Conservation (phyloP, 2,113 vertebrate species). For the Eonycteris spelaea region DNA sequence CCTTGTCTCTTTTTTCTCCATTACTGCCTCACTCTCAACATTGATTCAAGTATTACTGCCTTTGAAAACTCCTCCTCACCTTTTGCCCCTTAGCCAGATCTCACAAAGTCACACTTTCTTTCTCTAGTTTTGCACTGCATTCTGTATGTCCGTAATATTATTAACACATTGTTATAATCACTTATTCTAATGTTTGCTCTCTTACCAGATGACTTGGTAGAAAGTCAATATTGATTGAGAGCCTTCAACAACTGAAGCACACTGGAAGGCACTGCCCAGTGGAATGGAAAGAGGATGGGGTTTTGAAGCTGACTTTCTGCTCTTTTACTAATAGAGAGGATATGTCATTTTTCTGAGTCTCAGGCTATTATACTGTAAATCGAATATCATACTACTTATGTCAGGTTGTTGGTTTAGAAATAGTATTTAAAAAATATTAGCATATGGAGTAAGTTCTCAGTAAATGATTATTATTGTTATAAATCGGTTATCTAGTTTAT, state of each 20-base stretch:
- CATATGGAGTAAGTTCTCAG: background rate
- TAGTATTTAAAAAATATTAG: background rate
- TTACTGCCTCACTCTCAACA: background rate
- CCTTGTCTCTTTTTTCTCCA: background rate
- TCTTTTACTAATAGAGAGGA: background rate
- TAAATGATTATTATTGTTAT: background rate
- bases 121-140: background rate
- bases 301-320: background rate
- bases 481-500: background rate
- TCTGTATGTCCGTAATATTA: background rate
- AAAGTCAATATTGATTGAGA: background rate
- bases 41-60: background rate
- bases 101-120: background rate
- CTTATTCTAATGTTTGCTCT: background rate
- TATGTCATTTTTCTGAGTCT: background rate
- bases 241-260: background rate
- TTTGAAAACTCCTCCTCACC: background rate
- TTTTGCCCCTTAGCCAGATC: background rate
- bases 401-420: background rate
- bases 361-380: background rate
- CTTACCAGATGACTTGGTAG: background rate
- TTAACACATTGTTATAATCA: background rate
- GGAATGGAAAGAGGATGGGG: background rate
- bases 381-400: background rate
- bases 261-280: background rate